These are phyloP conservation scores for Phocoena phocoena DNA, from an alignment of 2,113 vertebrate species.

Conservation along the genomic window DNA sequence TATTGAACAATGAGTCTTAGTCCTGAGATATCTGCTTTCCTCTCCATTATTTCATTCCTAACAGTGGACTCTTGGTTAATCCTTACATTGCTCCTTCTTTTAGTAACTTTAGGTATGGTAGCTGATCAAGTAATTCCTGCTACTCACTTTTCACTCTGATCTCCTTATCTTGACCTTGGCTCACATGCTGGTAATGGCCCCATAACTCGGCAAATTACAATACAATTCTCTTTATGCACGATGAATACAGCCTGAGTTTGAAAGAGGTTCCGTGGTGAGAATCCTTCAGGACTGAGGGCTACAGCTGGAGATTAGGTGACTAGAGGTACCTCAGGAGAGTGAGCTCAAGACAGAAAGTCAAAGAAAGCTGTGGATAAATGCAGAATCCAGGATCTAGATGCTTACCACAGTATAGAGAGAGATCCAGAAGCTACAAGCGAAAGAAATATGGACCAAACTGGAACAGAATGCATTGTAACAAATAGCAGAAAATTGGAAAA, in stretches of 20 bases:
- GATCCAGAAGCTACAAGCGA: not conserved
- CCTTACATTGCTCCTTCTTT: not conserved
- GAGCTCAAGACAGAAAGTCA: not conserved
- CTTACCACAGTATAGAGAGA: not conserved
- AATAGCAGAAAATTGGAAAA: not conserved
- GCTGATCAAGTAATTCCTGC: not conserved
- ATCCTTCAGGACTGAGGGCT: not conserved
- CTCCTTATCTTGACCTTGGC: not conserved
- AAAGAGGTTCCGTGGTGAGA: not conserved
- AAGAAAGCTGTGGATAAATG: not conserved
- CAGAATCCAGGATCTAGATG: not conserved
- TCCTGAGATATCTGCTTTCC: not conserved
- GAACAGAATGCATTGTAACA: not conserved
- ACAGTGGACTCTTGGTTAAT: not conserved
- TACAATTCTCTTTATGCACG: not conserved
- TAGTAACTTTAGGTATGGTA: not conserved
- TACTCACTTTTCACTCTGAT: not conserved
- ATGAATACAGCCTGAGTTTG: not conserved
- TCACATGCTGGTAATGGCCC: not conserved
- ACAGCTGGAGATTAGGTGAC: not conserved
- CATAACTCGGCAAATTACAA: not conserved
- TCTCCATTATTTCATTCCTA: not conserved
- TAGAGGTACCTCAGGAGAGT: not conserved
- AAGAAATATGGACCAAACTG: not conserved
- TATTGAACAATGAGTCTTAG: not conserved